Evolutionary conservation across 1,140 invertebrate species (phyloP).

Genomic region (Oryzaephilus surinamensis): DNA sequence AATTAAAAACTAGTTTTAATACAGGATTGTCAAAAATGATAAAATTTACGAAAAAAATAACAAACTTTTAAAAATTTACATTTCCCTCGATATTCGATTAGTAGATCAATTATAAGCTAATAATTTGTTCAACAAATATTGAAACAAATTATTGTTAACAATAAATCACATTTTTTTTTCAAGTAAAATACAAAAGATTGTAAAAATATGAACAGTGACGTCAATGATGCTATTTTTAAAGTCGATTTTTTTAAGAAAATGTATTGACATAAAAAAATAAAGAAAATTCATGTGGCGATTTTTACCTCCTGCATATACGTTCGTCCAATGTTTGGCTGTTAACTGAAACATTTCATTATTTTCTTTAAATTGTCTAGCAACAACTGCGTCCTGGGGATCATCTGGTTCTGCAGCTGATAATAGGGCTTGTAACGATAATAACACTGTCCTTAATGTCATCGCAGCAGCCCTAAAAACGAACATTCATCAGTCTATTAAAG

Average conservation of each 20-base stretch:
- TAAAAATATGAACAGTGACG: too few relatives aligned
- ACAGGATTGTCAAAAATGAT: too few relatives aligned
- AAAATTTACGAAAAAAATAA: too few relatives aligned
- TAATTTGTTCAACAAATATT: too few relatives aligned
- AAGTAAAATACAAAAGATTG: conserved; percentile 1
- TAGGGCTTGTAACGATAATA: conserved; percentile 86
- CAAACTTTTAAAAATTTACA: too few relatives aligned
- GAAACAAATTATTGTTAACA: too few relatives aligned
- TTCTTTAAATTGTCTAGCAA: conserved; percentile 92
- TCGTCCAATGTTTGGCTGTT: conserved; percentile 93
- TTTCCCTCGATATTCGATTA: too few relatives aligned
- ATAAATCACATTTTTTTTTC: too few relatives aligned
- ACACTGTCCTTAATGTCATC: conserved; percentile 92
- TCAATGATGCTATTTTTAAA: not conserved
- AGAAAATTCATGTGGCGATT: conserved; percentile 13
- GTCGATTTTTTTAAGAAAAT: not conserved
- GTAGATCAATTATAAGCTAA: too few relatives aligned
- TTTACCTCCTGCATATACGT: conserved; percentile 79
- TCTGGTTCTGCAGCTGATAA: conserved; percentile 89
- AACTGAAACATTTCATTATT: conserved; percentile 72
- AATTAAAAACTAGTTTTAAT: too few relatives aligned
- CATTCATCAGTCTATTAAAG: not conserved
- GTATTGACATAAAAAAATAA: not conserved
- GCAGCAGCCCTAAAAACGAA: conserved; percentile 75
- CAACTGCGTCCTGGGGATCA: conserved; percentile 95